Percentiles rank a stretch among this genome's conserved stretches.
Conservation (phyloP, 2,113 vertebrate species). For the Callipepla californica region DNA sequence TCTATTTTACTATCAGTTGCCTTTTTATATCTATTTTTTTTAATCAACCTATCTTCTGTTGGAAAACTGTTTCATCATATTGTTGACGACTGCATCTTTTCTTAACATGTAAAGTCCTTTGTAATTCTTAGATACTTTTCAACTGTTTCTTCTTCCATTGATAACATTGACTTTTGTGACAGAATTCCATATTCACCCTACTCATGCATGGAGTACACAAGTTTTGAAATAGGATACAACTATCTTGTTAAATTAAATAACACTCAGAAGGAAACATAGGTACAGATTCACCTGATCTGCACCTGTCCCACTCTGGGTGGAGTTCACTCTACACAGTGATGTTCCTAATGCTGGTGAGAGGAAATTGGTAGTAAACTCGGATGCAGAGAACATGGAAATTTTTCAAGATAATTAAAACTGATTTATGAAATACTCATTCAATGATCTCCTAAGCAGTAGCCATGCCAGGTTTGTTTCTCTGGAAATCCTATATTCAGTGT, state of each 20-base stretch:
- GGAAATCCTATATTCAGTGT: background rate
- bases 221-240: background rate
- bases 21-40: background rate
- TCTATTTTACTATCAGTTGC: background rate
- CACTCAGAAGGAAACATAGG: background rate
- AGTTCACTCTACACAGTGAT: background rate
- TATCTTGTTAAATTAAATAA: background rate
- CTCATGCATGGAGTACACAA: background rate
- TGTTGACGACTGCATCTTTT: background rate
- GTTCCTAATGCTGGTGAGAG: background rate
- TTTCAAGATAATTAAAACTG: background rate
- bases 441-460: background rate
- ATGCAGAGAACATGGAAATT: background rate
- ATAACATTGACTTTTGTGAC: background rate
- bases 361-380: background rate
- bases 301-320: background rate
- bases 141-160: background rate
- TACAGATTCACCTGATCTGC: background rate
- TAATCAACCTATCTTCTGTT: background rate
- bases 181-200: background rate
- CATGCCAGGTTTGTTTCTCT: background rate
- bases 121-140: background rate
- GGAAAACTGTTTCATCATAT: background rate
- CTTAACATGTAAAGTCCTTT: background rate
- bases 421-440: background rate